Evolutionary conservation across 2,888 invertebrate genomes (phyloP).

Genomic region (Minunthozetes semirufus): DNA sequence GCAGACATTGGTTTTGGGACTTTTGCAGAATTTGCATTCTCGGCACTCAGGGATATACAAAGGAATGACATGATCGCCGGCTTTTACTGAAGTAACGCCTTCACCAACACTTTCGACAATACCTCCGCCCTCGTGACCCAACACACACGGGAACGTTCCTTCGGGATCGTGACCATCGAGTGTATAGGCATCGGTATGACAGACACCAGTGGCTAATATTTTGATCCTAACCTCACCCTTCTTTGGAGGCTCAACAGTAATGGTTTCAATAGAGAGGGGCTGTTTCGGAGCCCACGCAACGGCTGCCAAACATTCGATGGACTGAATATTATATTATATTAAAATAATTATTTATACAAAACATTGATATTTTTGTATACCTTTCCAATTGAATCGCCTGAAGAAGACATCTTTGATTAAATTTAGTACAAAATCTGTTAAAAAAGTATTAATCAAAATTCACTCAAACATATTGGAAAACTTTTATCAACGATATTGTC

Average conservation of each 20-base stretch:
- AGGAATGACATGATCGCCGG: conserved; percentile 94
- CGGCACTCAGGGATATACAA: conserved; percentile 93
- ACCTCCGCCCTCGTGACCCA: conserved; percentile 87
- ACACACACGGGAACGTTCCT: conserved; percentile 79
- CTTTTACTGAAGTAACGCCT: conserved; percentile 74
- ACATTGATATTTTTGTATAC: neutral
- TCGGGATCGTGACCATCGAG: conserved; percentile 78
- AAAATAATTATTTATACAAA: neutral
- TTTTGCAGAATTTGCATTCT: conserved; percentile 92
- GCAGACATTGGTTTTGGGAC: conserved; percentile 92
- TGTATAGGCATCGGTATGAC: conserved; percentile 90
- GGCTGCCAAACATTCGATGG: conserved; percentile 86
- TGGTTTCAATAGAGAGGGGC: conserved; percentile 77
- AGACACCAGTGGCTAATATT: conserved; percentile 50
- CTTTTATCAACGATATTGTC: too few relatives aligned
- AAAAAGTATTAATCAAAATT: too few relatives aligned
- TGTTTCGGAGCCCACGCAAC: conserved; percentile 93
- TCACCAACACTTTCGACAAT: conserved; percentile 94
- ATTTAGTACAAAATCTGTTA: too few relatives aligned
- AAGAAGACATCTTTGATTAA: neutral
- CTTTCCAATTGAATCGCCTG: neutral
- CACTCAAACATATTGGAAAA: too few relatives aligned
- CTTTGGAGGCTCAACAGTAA: conserved; percentile 88
- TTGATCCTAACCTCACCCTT: conserved; percentile 70
- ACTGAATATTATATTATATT: conserved; percentile 50